Evolutionary conservation across 2,113 vertebrate genomes (phyloP), one percentile per base, ranked within the genome.

Genomic region (Aegithalos caudatus): DNA sequence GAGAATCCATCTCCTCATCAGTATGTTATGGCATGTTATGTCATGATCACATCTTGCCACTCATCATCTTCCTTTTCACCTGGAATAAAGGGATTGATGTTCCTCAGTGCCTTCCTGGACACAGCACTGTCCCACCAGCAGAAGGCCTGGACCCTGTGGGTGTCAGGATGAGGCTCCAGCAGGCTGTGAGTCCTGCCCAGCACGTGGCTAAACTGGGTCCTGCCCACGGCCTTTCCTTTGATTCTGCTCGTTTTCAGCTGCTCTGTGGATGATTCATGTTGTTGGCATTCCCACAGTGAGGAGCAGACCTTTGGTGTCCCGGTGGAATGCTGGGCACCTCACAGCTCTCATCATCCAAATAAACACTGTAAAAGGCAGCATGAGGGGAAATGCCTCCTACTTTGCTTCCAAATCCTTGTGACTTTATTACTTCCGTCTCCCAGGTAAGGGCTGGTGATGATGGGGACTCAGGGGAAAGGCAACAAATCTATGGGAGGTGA

Each of bases 401-500:
- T 83, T 31, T 80, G 48, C 53, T 78, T 53, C 17, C 40, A 44
- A 56, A 33, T 38, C 6, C 1, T 9, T 19, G 24, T 2, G 16
- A 6, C 51, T 69, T 79, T 58, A 78, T 74, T 87, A 38, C 38
- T 61, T 90, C 76, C 0, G 0, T 18, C 31, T 61, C 27, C 40
- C 48, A 72, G 2, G 19, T n/a, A 35, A 71, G 69, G 35, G 60
- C 38, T 84, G 77, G 22, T 16, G 38, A 42, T 29, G 53, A n/a
- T 0, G 0, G 48, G 12, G 64, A 37, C 64, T 64, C 6, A 1
- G 56, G 40, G 37, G 9, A 77, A 38, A 47, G 35, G 37, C 53
- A 31, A 10, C 4, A 3, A 51, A 18, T 61, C 50, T 62, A 3
- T 0, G 0, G 27, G 35, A 60, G 12, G 16, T 51, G 11, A 2